Base-by-base conservation (phyloP, 2,888 invertebrate species). In the Drosophila heteroneura region DNA sequence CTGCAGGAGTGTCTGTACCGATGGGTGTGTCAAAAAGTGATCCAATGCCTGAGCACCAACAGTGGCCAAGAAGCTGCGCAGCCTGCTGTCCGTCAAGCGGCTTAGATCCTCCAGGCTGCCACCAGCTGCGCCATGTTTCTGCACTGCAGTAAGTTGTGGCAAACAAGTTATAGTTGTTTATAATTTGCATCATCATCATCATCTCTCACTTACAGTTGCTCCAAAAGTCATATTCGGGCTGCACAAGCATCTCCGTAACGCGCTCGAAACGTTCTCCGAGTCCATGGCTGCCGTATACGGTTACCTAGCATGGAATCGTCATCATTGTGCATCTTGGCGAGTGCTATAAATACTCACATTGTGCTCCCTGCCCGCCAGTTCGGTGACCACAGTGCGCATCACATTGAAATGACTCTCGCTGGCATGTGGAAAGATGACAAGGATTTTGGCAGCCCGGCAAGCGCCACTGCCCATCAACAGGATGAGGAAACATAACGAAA, bases 331-430 rank as follows among this genome's bases (percentile, higher is more conserved):
- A 26, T 32, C 9, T 37, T 12, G n/a, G 28, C 32, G 26, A 35
- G 10, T 10, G 9, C 6, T 22, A 10, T 5, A 33, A 22, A 28
- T 16, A 74, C 91, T 85, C 80, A 94, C 93, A 62, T 93, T 94
- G 73, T 95, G 94, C 2, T 94, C 94, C 37, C 92, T 92, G 33
- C 72, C 89, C 0, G 94, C 94, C 32, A 95, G 81, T 37, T 93
- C 94, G 56, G 93, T 92, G 87, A 94, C 92, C 54, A 95, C 74
- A 0, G 92, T 88, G 44, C 94, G 92, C 89, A 93, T 89, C 49
- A 93, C 93, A 75, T 94, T 93, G 41, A 94, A 93, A 80, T 93
- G 92, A 66, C 93, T 91, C 81, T 93, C 93, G 54, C 92, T 92
- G 33, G 92, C 91, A 77, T 91, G 93, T 4, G 93, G 92, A 75